Base-by-base conservation (phyloP, 2,888 invertebrate genomes). In the Nemotelus nigrinus region DNA sequence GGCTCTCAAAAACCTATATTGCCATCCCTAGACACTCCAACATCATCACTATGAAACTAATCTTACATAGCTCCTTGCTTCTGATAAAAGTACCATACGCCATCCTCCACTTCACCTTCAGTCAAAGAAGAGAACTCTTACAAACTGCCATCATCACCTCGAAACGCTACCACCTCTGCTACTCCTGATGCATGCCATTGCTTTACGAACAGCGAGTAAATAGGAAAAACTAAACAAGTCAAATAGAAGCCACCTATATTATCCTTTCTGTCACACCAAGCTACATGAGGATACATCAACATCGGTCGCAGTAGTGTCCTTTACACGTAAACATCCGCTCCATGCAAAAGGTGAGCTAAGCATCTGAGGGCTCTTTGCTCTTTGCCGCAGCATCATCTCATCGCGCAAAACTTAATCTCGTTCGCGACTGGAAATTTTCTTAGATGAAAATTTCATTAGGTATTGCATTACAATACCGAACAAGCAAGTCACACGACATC, bases 401-500 rank as follows among this genome's bases (percentile, higher is more conserved):
- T 25, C 25, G 25, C 25, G 25, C 25, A 25, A 65, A 65, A 65
- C 65, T 65, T 65, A 45, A 65, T 65, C 47, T 45, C n/a, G 2
- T n/a, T 8, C n/a, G n/a, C 7, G 10, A 39, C 1, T 39, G 25
- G 47, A 65, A 65, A 47, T 45, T 60, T 39, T 45, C 65, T 45
- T 7, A 64, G 44, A 45, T 8, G 65, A 45, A 47, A 65, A 65
- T 65, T 65, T 65, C 7, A 65, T 65, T 65, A 45, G 65, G 7
- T 45, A 25, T 25, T 25, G 25, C 25, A 25, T 25, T 25, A 25
- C 25, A 25, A 25, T 0, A 25, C 53, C 8, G n/a, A 53, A 53
- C 53, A 10, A 53, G 53, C 53, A n/a, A n/a, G 7, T 53, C 8
- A 25, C n/a, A 64, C 45, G 6, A 4, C 3, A 6, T 43, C 44